Evolutionary conservation across 2,797 vertebrate genomes (phyloP).

Genomic region (Esox lucius): DNA sequence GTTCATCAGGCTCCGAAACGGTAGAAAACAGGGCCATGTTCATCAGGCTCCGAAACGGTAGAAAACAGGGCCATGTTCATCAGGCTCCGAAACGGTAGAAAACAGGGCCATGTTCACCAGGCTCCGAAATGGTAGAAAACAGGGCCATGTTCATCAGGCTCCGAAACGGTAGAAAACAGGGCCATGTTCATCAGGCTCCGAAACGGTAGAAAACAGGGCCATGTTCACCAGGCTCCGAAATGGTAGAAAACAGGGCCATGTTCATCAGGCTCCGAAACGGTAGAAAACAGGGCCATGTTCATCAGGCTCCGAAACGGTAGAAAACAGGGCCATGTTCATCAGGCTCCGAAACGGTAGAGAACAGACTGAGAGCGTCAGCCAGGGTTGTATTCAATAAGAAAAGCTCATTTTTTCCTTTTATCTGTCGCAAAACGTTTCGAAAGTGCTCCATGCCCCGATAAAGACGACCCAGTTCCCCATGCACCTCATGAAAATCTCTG

Average conservation of each 20-base stretch:
- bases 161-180: not conserved
- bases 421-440: not conserved
- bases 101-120: not conserved
- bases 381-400: not conserved
- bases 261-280: too few species aligned
- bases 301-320: not conserved
- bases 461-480: conserved; percentile 12
- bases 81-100: not conserved
- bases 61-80: not conserved
- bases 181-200: too few species aligned
- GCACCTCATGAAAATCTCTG: conserved; percentile 17
- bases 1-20: not conserved
- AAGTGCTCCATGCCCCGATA: not conserved
- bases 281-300: not conserved
- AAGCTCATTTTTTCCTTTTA: not conserved
- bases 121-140: not conserved
- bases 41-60: not conserved
- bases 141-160: not conserved
- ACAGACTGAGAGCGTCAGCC: not conserved
- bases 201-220: not conserved
- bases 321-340: too few species aligned
- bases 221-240: too few species aligned
- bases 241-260: not conserved
- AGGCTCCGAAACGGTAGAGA: too few species aligned
- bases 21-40: not conserved